Conservation (phyloP, 2,113 vertebrate genomes). For the Peromyscus californicus region DNA sequence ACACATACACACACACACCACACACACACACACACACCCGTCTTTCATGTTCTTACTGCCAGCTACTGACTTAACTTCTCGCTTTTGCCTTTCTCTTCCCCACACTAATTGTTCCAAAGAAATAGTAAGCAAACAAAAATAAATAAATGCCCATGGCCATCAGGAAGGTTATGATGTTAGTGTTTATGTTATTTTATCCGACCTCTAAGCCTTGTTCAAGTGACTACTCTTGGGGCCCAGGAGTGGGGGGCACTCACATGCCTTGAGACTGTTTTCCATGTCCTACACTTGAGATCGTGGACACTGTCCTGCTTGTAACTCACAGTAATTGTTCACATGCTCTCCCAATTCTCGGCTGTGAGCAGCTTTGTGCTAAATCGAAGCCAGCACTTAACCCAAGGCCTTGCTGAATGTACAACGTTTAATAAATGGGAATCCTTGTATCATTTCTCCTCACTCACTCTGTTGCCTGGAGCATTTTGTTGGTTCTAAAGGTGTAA, state of each 20-base stretch:
- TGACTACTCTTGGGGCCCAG: not conserved
- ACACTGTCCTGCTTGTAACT: too few relatives aligned
- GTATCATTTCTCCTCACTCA: not conserved
- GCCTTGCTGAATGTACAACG: not conserved
- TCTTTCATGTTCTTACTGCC: not conserved
- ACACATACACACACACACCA: not conserved
- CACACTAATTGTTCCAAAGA: constrained; percentile 3
- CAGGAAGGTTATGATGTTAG: not conserved
- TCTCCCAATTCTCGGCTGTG: not conserved
- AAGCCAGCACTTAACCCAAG: not conserved
- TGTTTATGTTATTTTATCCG: not conserved
- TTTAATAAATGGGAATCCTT: not conserved
- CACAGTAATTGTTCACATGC: not conserved
- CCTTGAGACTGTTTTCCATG: too few relatives aligned
- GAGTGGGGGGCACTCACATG: not conserved
- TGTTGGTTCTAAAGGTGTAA: not conserved
- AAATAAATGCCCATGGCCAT: not conserved
- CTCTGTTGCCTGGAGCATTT: not conserved
- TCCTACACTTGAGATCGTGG: not conserved
- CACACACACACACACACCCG: not conserved
- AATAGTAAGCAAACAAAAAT: constrained; percentile 10
- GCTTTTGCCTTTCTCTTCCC: constrained; percentile 4
- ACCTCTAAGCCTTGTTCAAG: not conserved
- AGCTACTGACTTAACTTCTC: not conserved
- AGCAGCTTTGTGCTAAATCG: not conserved